A percentile compares a stretch with the other conserved stretches of the same genome.
These are phyloP conservation scores for Morone saxatilis DNA, from an alignment of 2,113 vertebrate species.

Conservation along the genomic window DNA sequence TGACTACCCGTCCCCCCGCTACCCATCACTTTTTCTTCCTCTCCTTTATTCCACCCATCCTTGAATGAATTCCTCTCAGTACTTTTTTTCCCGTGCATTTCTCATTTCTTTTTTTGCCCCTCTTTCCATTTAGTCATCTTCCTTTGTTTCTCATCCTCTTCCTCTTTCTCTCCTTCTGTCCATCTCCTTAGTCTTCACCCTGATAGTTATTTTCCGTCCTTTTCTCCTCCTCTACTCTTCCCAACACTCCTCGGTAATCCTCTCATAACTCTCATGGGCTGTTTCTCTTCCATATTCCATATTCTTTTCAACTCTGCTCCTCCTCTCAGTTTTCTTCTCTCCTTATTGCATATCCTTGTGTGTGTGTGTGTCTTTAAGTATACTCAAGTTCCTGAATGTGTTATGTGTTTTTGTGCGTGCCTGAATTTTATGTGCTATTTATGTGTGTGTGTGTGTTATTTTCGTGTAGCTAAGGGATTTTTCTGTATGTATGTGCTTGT, in stretches of 20 bases:
- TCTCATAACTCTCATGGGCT: constrained; percentile 43
- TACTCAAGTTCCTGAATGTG: constrained; percentile 1
- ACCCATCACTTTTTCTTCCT: constrained; percentile 34
- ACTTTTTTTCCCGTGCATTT: constrained; percentile 4
- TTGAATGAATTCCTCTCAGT: not conserved
- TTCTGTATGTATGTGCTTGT: not conserved
- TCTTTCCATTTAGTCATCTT: not conserved
- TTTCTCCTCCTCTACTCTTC: constrained; percentile 28
- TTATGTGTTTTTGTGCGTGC: constrained; percentile 15
- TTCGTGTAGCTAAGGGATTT: constrained; percentile 1
- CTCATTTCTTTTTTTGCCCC: not conserved
- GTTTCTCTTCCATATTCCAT: constrained; percentile 22
- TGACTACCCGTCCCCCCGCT: constrained; percentile 47
- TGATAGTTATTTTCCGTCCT: constrained; percentile 8
- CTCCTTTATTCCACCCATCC: constrained; percentile 45
- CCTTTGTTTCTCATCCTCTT: not conserved
- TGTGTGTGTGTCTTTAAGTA: not conserved
- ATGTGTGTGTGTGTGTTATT: not conserved
- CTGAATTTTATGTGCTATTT: not conserved
- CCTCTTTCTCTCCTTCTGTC: not conserved
- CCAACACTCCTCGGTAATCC: constrained; percentile 30
- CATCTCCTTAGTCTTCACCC: not conserved
- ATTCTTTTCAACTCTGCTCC: constrained; percentile 46
- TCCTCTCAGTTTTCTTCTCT: not conserved
- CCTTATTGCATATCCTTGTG: constrained; percentile 12